Evolutionary conservation across 1,140 invertebrate species (phyloP), one percentile per base, ranked within the genome.

Genomic region (Drosophila orosa): DNA sequence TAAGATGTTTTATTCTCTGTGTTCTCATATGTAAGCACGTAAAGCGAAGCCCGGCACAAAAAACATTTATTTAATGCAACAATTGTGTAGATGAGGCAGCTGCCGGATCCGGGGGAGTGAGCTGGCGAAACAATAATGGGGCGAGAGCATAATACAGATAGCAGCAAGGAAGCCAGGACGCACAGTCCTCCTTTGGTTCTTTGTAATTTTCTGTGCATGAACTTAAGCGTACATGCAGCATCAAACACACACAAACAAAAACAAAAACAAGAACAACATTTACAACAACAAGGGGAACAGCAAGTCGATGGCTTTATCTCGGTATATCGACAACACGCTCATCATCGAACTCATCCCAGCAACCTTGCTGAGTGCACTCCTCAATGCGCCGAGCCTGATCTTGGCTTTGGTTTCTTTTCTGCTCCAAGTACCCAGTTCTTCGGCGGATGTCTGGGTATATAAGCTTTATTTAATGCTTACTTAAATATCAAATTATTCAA

Each of bases 21-120:
- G 39, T 8, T 27, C 22, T 40, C 37, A 22, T 39, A 35, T 61
- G 44, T 61, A 39, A 73, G 57, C 67, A 52, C 56, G 67, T 61
- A 61, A 47, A 29, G 56, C 56, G 57, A 27, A 44, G 19, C 29
- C 25, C 5, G 19, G 56, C 31, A 52, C 29, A 73, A 65, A 82
- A 82, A 79, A 76, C 82, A 82, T 83, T 86, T 86, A 69, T 83
- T 79, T 83, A 87, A 86, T 87, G 83, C 84, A 79, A 87, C 79
- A 83, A 86, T 86, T 86, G 79, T 83, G 75, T 79, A 72, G 84
- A 78, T 83, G 74, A 69, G 77, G 75, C 82, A 87, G 75, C 57
- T 76, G 79, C 61, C 42, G 57, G 74, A 55, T 72, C 44, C 37
- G 19, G 58, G 33, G 62, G 29, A 50, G 29, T 60, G 40, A 19